Evolutionary conservation across 2,797 vertebrate genomes (phyloP), one percentile per base, ranked within the genome.

Genomic region (Siniperca scherzeri): DNA sequence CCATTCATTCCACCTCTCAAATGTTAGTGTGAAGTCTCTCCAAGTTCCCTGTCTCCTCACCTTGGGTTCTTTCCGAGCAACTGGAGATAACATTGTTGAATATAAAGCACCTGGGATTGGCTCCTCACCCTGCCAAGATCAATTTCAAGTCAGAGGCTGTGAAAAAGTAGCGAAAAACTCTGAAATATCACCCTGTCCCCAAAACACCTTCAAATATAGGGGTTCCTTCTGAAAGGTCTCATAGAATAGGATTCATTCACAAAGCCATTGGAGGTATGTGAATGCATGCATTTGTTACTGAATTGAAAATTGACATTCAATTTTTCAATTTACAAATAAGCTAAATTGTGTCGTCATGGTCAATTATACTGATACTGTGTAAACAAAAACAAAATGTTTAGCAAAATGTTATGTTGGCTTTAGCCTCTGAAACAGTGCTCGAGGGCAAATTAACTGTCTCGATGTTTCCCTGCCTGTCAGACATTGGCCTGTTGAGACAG

Each of bases 1-100:
- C 68, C 52, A 53, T 81, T 84, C 50, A 70, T 66, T 84, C 65
- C 57, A 55, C 68, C 61, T 70, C 66, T 82, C 69, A 82, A 82
- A 78, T 64, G 57, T 62, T 25, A 78, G 71, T 74, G 69, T 80
- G 66, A 88, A 88, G 73, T 74, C 60, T 84, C 59, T 83, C 70
- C 48, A 57, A 66, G 70, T 70, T 84, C 50, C 50, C 70, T 5
- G 61, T 86, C 83, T 84, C 59, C 55, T 86, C 82, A 81, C 88
- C 80, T 79, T 56, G 21, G 83, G 69, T 86, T 88, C 70, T 77
- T 61, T 79, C 59, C 2, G 57, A 86, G 74, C 56, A 83, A 82
- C 66, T 70, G 57, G 33, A 82, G 83, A 89, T 88, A 90, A 88
- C 76, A 65, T 88, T 89, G 85, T 82, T 87, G 78, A 87, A 89